Base-by-base conservation (phyloP, 1,140 invertebrate species). In the Cheumatopsyche charites region DNA sequence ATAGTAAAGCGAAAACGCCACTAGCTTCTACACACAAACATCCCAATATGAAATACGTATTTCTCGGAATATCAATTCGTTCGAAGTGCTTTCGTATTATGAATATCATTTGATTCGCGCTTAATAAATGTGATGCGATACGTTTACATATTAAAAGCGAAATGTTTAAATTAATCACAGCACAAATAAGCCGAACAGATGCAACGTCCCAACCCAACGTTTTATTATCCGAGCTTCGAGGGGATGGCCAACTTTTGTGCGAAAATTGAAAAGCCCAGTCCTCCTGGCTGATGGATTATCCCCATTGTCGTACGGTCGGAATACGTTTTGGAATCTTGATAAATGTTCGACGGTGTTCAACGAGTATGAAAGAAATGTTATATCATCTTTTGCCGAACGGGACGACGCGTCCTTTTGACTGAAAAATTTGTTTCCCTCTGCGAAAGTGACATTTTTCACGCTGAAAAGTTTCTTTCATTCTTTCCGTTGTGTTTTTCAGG, bases 271-370 rank as follows among this genome's bases (percentile, higher is more conserved):
- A 52, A 52, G 47, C 47, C 19, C 47, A 15, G 19, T 7, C 47
- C 19, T 19, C 19, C 47, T 13, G 47, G 4, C 19, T 52, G 47
- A 52, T 52, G 47, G 47, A 52, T 52, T 52, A 52, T 52, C 47
- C 29, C 47, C 47, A 52, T 52, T 52, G 47, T 52, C 47, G 19
- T 52, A 52, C 47, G 47, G 47, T 52, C 19, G 47, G 47, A 52
- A 52, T 52, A 52, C 47, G 47, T 52, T 52, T n/a, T 52, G 19
- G 47, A 52, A 52, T 52, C 47, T 52, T 52, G 47, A 52, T 52
- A 52, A 52, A 52, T 52, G 47, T 52, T 52, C 47, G 19, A 52
- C 47, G 47, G 29, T 52, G 47, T 52, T 52, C 47, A 52, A 47
- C 29, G 19, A 7, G 47, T 52, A 52, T 52, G 47, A 52, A 52